Conservation (phyloP, 2,888 invertebrate genomes). For the Lissonota sp. region DNA sequence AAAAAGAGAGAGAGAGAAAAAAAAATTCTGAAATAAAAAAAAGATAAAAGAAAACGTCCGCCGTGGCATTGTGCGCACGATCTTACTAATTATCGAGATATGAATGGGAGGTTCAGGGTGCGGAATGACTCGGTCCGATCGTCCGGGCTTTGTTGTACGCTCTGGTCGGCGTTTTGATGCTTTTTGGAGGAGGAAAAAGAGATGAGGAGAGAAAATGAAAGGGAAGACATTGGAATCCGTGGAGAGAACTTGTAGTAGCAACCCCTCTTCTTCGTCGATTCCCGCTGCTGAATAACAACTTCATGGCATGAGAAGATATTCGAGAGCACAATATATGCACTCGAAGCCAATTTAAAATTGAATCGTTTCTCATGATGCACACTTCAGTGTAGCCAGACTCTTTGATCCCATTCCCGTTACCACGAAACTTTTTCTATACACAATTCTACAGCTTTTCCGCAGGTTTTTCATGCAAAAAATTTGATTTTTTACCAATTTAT, state of each 20-base stretch:
- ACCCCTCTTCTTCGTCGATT: background rate
- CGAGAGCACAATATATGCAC: conserved; percentile 22
- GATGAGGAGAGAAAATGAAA: conserved; percentile 12
- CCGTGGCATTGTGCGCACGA: conserved; percentile 72
- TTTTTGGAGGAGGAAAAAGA: conserved; percentile 9
- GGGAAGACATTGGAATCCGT: conserved; percentile 32
- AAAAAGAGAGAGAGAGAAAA: conserved; percentile 22
- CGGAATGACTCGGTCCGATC: conserved; percentile 73
- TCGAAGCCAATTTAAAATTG: conserved; percentile 36
- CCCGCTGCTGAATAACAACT: conserved; percentile 29
- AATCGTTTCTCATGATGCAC: conserved; percentile 10
- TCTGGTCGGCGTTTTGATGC: conserved; percentile 19
- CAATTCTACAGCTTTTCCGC: too few relatives aligned
- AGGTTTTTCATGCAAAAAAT: too few relatives aligned
- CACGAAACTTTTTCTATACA: background rate
- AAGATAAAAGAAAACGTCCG: conserved; percentile 60
- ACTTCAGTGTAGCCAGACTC: too few relatives aligned
- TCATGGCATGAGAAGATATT: conserved; percentile 3
- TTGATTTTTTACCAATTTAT: too few relatives aligned
- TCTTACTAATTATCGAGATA: conserved; percentile 77
- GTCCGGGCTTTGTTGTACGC: conserved; percentile 66
- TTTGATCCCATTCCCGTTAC: background rate
- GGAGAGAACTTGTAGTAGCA: conserved; percentile 21
- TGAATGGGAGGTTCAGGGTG: conserved; percentile 72
- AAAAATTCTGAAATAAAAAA: conserved; percentile 6